Base-by-base conservation (phyloP, 2,888 invertebrate genomes). In the Cheilosia vernalis region DNA sequence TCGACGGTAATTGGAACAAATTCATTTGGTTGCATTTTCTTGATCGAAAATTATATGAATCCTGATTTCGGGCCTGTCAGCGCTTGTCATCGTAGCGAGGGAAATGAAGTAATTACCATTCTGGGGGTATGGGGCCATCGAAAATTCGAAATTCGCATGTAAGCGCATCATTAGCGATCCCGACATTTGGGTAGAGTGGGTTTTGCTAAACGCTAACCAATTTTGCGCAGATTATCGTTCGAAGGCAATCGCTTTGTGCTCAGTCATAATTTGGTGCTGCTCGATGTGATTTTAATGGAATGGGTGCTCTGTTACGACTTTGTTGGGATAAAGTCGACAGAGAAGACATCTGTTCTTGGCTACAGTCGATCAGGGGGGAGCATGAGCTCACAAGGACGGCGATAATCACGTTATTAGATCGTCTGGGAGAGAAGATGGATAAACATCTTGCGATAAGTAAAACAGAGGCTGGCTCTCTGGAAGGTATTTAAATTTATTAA, bases 41-140 rank as follows among this genome's bases (percentile, higher is more conserved):
- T 51, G 61, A 64, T 85, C 76, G 85, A 63, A 81, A 85, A 85
- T 85, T 85, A 85, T 67, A 76, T 30, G 76, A 81, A 53, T 74
- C 66, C 72, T 63, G 81, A 40, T 72, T 81, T 72, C 24, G 76
- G 70, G 44, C 47, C 67, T 85, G 85, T 80, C 85, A 85, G 74
- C 85, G 67, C 72, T 51, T 70, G 69, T 77, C 69, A 44, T 51
- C 37, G 70, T 66, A 55, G n/a, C 3, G n/a, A 55, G 21, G 76
- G 66, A 72, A 85, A 85, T 85, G 76, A 85, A 85, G 85, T 66
- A 76, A 85, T 85, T 85, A 76, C 55, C 76, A 40, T 69, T 66
- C 76, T 49, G 37, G 56, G 56, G 53, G 49, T 27, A 60, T 80
- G 55, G 61, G 61, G 47, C 61, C 33, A 58, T 21, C 27, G 66